Evolutionary conservation across 1,140 invertebrate species (phyloP), one percentile per base, ranked within the genome.

Genomic region (Bathynomus jamesi): DNA sequence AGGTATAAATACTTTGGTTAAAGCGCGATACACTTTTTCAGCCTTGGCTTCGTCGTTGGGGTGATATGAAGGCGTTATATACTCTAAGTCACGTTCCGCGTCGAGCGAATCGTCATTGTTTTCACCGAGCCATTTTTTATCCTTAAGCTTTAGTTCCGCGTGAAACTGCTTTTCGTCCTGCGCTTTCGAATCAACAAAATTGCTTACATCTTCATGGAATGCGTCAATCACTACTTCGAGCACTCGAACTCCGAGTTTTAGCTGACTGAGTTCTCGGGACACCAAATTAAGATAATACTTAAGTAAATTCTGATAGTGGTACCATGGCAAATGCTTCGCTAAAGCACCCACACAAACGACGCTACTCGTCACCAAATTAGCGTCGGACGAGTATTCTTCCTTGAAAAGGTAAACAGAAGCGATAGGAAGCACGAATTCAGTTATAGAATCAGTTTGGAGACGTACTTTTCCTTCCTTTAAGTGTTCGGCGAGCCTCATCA

Each of bases 121-220:
- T 17, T 62, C 61, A 28, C 24, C n/a, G 27, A 28, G 11, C 60
- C 25, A 24, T 5, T 2, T 27, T 27, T 53, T 53, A 30, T 29
- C 30, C 29, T 29, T 17, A 30, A 11, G 61, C 46, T 32, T 27
- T 10, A 4, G 31, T 21, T 2, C 21, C n/a, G 28, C 10, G 4
- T 31, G 29, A 67, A 2, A 73, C 79, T 72, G 76, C 79, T 71
- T 83, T 85, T 82, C 0, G 84, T 85, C 69, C 74, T 76, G 10
- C 63, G 27, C 28, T 72, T 28, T 61, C 53, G n/a, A 4, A 28
- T 21, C 31, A 29, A 78, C 63, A 64, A 70, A 66, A 80, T 89
- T 88, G 0, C 86, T 88, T 29, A 97, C 82, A 85, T 97, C 91
- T 83, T 92, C 98, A 83, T 98, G 95, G 80, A 98, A 99, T 1